Evolutionary conservation across 2,797 vertebrate genomes (phyloP).

Genomic region (Malacoraja senta): DNA sequence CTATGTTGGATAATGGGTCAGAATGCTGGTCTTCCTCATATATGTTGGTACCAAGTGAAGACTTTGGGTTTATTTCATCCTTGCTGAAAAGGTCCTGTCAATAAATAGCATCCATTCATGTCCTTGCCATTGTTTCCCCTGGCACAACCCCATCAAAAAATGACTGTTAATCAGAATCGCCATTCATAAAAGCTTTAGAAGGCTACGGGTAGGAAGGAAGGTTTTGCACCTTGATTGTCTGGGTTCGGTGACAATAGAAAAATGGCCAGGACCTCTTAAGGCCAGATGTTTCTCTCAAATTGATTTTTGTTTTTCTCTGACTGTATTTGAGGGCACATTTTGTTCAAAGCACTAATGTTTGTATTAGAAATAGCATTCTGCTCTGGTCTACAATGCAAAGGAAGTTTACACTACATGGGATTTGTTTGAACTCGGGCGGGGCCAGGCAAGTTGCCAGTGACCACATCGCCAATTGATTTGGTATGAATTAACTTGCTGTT

Average conservation of each 20-base stretch:
- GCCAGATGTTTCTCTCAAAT: not conserved
- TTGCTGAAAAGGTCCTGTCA: not conserved
- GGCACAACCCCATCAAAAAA: not conserved
- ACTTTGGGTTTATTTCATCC: too few relatives aligned
- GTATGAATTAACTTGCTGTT: too few relatives aligned
- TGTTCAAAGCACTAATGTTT: not conserved
- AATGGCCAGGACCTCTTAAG: not conserved
- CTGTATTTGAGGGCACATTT: not conserved
- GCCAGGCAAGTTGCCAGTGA: too few relatives aligned
- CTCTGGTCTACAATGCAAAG: not conserved
- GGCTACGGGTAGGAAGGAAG: not conserved
- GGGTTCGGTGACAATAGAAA: not conserved
- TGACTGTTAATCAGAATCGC: not conserved
- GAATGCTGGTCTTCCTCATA: too few relatives aligned
- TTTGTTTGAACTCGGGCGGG: not conserved
- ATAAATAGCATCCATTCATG: not conserved
- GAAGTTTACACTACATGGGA: not conserved
- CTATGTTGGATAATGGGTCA: too few relatives aligned
- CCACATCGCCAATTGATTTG: too few relatives aligned
- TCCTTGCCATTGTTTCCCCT: too few relatives aligned
- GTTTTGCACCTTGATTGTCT: not conserved
- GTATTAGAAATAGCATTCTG: not conserved
- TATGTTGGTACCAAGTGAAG: too few relatives aligned
- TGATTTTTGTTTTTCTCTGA: not conserved
- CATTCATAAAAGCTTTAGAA: not conserved